Conservation (phyloP, 2,888 invertebrate genomes). For the Amaurobius ferox region DNA sequence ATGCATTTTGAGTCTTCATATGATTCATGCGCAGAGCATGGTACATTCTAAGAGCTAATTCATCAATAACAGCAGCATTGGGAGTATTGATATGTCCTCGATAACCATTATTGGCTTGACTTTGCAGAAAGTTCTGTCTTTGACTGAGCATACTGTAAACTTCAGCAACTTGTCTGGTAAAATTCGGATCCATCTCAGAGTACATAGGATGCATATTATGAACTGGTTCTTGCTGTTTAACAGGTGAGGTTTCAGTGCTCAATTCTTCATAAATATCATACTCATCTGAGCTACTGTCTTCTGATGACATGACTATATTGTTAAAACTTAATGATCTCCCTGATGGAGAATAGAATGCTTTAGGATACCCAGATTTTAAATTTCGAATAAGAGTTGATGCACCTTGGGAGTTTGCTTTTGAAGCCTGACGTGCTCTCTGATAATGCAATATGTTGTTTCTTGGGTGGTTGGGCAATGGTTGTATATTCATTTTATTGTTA, state of each 20-base stretch:
- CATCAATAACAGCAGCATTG: slow-evolving; percentile 55
- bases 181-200: slow-evolving; percentile 46
- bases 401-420: slow-evolving; percentile 28
- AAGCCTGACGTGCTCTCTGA: slow-evolving; percentile 55
- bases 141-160: slow-evolving; percentile 62
- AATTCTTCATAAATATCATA: slow-evolving; percentile 61
- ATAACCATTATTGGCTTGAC: slow-evolving; percentile 24
- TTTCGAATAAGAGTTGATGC: slow-evolving; percentile 32
- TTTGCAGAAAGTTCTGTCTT: slow-evolving; percentile 48
- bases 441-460: slow-evolving; percentile 44
- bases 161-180: slow-evolving; percentile 55
- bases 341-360: slow-evolving; percentile 56
- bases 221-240: not conserved
- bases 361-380: slow-evolving; percentile 41
- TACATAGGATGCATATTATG: slow-evolving; percentile 13
- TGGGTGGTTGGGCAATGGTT: slow-evolving; percentile 3
- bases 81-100: slow-evolving; percentile 48
- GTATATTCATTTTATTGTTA: slow-evolving; percentile 21
- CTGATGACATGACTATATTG: slow-evolving; percentile 57
- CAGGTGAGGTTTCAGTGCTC: slow-evolving; percentile 24
- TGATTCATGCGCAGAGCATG: slow-evolving; percentile 65
- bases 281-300: slow-evolving; percentile 55
- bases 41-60: slow-evolving; percentile 62
- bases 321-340: slow-evolving; percentile 63
- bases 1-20: slow-evolving; percentile 47